Evolutionary conservation across 2,797 vertebrate genomes (phyloP), one percentile per base, ranked within the genome.

Genomic region (Steatocranus sp.): DNA sequence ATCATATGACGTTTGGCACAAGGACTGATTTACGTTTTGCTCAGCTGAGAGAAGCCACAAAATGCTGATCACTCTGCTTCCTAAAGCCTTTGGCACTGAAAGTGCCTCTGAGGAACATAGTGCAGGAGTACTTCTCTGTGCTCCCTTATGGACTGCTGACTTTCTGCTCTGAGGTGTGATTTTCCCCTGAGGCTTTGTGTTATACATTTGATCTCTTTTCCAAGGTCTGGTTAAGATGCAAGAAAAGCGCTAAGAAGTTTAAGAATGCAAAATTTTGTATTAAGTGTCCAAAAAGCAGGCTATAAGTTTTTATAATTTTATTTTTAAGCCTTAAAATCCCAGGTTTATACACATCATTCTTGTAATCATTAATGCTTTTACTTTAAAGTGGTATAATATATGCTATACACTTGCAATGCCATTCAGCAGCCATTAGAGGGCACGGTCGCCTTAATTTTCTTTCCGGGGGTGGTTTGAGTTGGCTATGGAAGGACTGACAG

Each of bases 381-480:
- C 9, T 70, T 30, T 30, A 46, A 70, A 30, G 23, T 70, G 23
- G 41, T 70, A 11, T 27, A 18, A 27, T 0, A 11, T 17, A 3
- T 46, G 14, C 6, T 46, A 27, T 27, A 46, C 15, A 36, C 46
- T 1, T 87, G 85, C 80, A 66, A 74, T 84, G 34, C 7, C 3
- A 2, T 0, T 12, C 15, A 27, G 5, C 1, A 1, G 53, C 89
- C 94, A 86, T 3, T 25, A 94, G 94, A 90, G 81, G 85, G 87
- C 90, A 63, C 79, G 58, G 25, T 4, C 3, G 32, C 4, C 20
- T 11, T 68, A 43, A 4, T 46, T 46, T 70, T 70, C 15, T 70
- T 46, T 70, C 20, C 7, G 9, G 7, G 7, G 15, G 10, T 27
- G 23, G 9, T 46, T 46, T 46, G 66, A 7, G 14, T 70, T 70